phyloP scores from a whole-genome alignment of 2,888 invertebrate genomes.

The Pristionchus fissidentatus region DNA sequence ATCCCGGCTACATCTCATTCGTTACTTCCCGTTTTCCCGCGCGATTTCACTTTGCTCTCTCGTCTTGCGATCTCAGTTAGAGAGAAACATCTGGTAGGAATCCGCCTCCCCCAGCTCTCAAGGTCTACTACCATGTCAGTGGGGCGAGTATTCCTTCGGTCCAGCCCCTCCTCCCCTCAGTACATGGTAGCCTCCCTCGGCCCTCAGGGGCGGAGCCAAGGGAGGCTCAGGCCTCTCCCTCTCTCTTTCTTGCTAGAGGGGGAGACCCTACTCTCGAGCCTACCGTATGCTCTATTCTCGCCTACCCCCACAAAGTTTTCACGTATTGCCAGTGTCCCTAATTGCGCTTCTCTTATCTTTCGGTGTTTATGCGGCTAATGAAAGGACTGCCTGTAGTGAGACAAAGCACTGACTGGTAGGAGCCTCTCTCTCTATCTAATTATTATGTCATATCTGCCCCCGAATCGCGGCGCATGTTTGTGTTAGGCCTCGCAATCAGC shows the following conservation, averaged over 20 bases:
- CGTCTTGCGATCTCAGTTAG: no score
- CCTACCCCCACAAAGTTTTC: no score
- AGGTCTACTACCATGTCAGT: background rate
- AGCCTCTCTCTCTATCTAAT: background rate
- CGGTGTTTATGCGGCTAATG: background rate
- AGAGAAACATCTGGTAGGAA: slow-evolving; percentile 20
- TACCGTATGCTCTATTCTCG: slow-evolving; percentile 21
- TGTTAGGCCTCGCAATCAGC: background rate
- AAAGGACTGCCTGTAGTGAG: slow-evolving; percentile 24
- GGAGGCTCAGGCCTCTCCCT: background rate
- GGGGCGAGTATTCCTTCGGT: background rate
- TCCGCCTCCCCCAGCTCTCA: no score
- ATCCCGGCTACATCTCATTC: background rate
- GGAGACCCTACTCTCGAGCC: slow-evolving; percentile 2
- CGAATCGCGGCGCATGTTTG: slow-evolving; percentile 25
- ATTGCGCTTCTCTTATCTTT: background rate
- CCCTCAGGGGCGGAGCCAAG: slow-evolving; percentile 37
- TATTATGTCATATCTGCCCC: background rate
- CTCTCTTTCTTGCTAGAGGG: background rate
- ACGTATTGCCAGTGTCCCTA: no score
- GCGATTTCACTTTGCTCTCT: slow-evolving; percentile 20
- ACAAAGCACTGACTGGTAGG: background rate
- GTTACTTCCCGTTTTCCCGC: slow-evolving; percentile 10
- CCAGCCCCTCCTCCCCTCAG: background rate
- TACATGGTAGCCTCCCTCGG: no score